phyloP scores from a whole-genome alignment of 2,888 invertebrate genomes.

The Nymphalis urticae region DNA sequence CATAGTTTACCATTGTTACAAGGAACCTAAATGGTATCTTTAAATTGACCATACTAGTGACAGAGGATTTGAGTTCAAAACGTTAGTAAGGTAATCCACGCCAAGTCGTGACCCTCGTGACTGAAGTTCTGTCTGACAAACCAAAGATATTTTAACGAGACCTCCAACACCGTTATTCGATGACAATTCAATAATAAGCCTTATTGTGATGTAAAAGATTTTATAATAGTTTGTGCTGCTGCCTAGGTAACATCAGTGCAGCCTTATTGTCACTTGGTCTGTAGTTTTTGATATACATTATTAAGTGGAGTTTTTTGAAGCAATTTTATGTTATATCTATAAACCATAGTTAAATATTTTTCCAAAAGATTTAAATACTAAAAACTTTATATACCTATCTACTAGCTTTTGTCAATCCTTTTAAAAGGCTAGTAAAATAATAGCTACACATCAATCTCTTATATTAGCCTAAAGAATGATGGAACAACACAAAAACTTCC shows the following conservation, averaged over 20 bases:
- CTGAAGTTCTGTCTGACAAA: constrained; percentile 48
- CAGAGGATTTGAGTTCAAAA: constrained; percentile 24
- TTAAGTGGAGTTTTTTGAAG: neutral
- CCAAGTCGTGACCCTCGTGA: constrained; percentile 50
- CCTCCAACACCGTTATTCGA: constrained; percentile 33
- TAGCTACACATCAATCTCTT: constrained; percentile 69
- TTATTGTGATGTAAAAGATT: constrained; percentile 18
- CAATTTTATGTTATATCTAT: no score
- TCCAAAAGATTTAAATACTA: neutral
- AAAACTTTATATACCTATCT: neutral
- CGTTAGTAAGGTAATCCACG: constrained; percentile 43
- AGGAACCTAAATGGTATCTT: constrained; percentile 2
- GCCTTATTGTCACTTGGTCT: neutral
- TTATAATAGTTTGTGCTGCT: constrained; percentile 1
- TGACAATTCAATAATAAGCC: constrained; percentile 27
- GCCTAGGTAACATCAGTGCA: neutral
- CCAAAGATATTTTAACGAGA: constrained; percentile 37
- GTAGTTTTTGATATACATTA: neutral
- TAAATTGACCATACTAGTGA: constrained; percentile 24
- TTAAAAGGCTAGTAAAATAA: constrained; percentile 59
- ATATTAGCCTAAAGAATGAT: constrained; percentile 69
- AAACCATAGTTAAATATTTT: no score
- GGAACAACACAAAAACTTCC: constrained; percentile 78
- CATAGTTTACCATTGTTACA: constrained; percentile 9
- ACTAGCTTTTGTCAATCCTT: neutral